These are phyloP conservation scores for Volucella zonaria DNA, from an alignment of 2,888 invertebrate species.

Conservation along the genomic window DNA sequence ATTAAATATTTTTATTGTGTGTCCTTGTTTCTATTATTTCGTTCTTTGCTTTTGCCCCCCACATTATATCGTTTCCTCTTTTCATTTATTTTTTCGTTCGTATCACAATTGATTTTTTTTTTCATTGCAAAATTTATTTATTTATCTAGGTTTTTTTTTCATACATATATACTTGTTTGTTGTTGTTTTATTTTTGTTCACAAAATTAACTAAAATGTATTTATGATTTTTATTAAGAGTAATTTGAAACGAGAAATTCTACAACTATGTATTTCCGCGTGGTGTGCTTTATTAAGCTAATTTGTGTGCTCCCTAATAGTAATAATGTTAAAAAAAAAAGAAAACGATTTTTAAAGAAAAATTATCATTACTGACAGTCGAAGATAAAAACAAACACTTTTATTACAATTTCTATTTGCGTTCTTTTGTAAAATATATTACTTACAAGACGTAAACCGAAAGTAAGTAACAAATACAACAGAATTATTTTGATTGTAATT, in stretches of 20 bases:
- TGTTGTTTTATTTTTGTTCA: not conserved
- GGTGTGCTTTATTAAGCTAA: slow-evolving; percentile 47
- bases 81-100: slow-evolving; percentile 36
- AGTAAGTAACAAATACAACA: not conserved
- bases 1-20: slow-evolving; percentile 35
- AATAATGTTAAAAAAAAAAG: slow-evolving; percentile 14
- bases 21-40: slow-evolving; percentile 21
- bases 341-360: not conserved
- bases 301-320: slow-evolving; percentile 42
- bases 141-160: slow-evolving; percentile 20
- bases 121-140: slow-evolving; percentile 49
- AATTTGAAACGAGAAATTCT: slow-evolving; percentile 38
- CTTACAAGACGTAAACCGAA: not conserved
- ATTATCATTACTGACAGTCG: slow-evolving; percentile 24
- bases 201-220: slow-evolving; percentile 7
- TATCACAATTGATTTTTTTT: slow-evolving; percentile 55
- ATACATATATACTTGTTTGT: not conserved
- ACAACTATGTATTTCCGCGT: slow-evolving; percentile 35
- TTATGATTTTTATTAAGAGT: slow-evolving; percentile 27
- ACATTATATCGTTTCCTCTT: not conserved
- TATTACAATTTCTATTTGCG: slow-evolving; percentile 1
- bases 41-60: not conserved
- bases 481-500: slow-evolving; percentile 26
- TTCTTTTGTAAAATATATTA: not conserved
- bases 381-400: not conserved